A percentile compares a stretch with the other conserved stretches of the same genome.
Conservation (phyloP, 2,113 vertebrate species). For the Pycnonotus jocosus region DNA sequence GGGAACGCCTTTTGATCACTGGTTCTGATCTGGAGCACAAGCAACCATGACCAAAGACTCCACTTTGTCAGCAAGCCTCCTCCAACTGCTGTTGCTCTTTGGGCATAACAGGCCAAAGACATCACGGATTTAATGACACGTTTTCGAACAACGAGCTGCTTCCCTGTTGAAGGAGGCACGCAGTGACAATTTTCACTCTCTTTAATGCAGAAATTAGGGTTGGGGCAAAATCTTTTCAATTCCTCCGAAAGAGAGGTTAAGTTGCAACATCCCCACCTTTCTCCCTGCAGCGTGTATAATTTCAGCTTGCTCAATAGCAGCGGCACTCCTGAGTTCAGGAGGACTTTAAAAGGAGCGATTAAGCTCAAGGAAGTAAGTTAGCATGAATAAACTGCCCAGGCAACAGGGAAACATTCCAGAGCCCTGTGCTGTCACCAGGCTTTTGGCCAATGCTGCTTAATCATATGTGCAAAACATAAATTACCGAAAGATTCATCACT, state of each 20-base stretch:
- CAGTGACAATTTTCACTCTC: neutral
- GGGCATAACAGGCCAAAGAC: neutral
- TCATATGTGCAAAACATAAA: neutral
- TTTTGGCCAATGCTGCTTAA: slow-evolving; percentile 22
- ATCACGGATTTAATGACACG: neutral
- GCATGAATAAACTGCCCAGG: slow-evolving; percentile 35
- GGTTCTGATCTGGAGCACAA: neutral
- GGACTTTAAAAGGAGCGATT: slow-evolving; percentile 55
- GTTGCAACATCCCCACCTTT: slow-evolving; percentile 1
- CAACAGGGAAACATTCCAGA: slow-evolving; percentile 50
- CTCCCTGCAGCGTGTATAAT: slow-evolving; percentile 21
- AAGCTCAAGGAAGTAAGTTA: slow-evolving; percentile 35
- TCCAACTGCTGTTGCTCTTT: neutral
- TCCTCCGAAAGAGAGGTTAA: neutral
- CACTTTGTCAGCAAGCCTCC: neutral
- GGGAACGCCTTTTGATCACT: neutral
- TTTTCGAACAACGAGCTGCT: neutral
- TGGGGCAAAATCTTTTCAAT: neutral
- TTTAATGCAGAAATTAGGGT: slow-evolving; percentile 31
- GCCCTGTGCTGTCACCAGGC: slow-evolving; percentile 34
- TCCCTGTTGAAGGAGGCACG: neutral
- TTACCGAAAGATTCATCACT: neutral
- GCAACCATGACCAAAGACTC: neutral
- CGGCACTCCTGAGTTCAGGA: slow-evolving; percentile 20
- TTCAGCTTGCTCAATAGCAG: slow-evolving; percentile 42